Percentiles rank a stretch among this genome's conserved stretches.
These are phyloP conservation scores for Hepsetus odoe DNA, from an alignment of 2,113 vertebrate genomes.

Conservation along the genomic window DNA sequence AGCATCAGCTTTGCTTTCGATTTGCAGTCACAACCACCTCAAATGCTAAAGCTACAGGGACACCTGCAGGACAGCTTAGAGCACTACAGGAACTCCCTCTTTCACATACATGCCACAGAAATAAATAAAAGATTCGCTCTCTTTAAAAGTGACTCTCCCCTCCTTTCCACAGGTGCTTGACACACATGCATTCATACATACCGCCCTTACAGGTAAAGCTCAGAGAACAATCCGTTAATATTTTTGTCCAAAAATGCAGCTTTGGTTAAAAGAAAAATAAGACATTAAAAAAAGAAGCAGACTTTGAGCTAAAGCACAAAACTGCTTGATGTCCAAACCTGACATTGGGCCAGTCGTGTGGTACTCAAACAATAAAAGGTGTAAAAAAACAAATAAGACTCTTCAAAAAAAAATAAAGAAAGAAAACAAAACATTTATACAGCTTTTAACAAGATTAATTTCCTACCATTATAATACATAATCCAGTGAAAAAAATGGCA, in stretches of 20 bases:
- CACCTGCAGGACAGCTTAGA: conserved; percentile 46
- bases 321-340: neutral
- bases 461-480: conserved; percentile 25
- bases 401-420: conserved; percentile 23
- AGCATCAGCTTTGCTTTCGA: neutral
- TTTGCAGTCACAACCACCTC: conserved; percentile 8
- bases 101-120: conserved; percentile 26
- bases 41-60: conserved; percentile 40
- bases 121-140: conserved; percentile 41
- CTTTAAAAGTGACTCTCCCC: conserved; percentile 9
- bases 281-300: neutral
- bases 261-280: conserved; percentile 33
- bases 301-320: conserved; percentile 13
- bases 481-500: conserved; percentile 28
- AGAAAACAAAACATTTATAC: conserved; percentile 39
- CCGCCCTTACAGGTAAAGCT: conserved; percentile 5
- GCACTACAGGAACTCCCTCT: conserved; percentile 39
- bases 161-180: conserved; percentile 33
- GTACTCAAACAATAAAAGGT: neutral
- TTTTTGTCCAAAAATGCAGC: conserved; percentile 36
- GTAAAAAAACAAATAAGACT: conserved; percentile 31
- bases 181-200: conserved; percentile 1
- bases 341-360: neutral
- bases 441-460: conserved; percentile 50
- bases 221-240: conserved; percentile 25